phyloP scores from a whole-genome alignment of 1,140 invertebrate genomes.

The Chymomyza costata region DNA sequence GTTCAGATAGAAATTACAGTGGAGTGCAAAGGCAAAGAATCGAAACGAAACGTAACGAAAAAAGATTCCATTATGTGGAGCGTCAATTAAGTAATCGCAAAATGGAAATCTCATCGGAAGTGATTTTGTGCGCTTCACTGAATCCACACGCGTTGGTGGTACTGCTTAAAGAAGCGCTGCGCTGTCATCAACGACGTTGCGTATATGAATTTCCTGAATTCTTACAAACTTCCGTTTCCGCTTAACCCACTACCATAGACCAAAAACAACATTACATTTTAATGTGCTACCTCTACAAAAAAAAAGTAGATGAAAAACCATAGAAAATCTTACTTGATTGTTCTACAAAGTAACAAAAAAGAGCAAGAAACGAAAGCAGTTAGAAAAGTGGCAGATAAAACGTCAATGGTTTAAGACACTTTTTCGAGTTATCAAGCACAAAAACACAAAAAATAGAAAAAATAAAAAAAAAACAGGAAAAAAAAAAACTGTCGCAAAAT shows the following conservation, averaged over 20 bases:
- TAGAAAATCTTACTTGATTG: too few relatives aligned
- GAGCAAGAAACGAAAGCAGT: not conserved
- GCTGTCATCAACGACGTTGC: constrained; percentile 18
- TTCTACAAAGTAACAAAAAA: constrained; percentile 1
- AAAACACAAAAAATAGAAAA: not conserved
- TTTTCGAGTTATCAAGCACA: not conserved
- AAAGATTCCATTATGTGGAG: constrained; percentile 63
- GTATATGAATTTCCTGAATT: constrained; percentile 51
- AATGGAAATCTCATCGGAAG: constrained; percentile 71
- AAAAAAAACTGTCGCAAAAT: constrained; percentile 33
- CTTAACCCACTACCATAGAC: constrained; percentile 11
- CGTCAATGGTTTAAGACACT: too few relatives aligned
- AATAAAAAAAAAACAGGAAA: not conserved
- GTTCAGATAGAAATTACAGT: too few relatives aligned
- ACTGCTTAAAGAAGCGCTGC: too few relatives aligned
- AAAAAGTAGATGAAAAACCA: constrained; percentile 44
- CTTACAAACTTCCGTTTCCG: constrained; percentile 68
- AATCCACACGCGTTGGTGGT: too few relatives aligned
- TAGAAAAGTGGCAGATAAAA: too few relatives aligned
- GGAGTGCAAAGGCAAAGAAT: too few relatives aligned
- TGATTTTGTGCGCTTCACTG: constrained; percentile 64
- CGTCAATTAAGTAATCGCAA: constrained; percentile 70
- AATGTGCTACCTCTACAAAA: constrained; percentile 32
- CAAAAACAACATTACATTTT: constrained; percentile 23
- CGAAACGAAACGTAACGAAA: too few relatives aligned